Conservation (phyloP, 2,113 vertebrate genomes). For the Mystacornis crossleyi region DNA sequence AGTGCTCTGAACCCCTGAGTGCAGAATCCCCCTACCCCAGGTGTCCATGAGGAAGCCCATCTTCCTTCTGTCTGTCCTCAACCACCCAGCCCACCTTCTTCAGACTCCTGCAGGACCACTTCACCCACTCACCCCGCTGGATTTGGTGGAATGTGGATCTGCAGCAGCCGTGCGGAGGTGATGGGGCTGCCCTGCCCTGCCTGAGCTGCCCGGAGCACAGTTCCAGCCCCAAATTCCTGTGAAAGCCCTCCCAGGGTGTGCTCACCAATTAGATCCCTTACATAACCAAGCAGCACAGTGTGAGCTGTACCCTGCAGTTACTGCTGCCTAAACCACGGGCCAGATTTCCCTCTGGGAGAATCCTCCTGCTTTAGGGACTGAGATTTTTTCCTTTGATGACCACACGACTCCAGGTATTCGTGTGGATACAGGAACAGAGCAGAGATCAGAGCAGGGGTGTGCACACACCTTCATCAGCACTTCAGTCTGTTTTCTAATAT, state of each 20-base stretch:
- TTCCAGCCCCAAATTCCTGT: background rate
- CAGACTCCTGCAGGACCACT: background rate
- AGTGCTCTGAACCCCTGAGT: background rate
- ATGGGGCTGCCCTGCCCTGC: background rate
- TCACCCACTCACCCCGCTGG: fast-evolving
- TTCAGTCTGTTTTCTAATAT: background rate
- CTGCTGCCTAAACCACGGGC: fast-evolving
- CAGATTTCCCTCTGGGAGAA: background rate
- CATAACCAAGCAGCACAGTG: background rate
- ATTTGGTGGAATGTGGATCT: fast-evolving
- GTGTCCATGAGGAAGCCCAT: fast-evolving
- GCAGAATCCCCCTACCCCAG: background rate
- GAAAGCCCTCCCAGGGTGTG: background rate
- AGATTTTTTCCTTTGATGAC: background rate
- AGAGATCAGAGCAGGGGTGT: background rate
- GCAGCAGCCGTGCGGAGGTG: background rate
- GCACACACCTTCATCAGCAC: background rate
- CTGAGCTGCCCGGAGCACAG: background rate
- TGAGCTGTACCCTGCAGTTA: background rate
- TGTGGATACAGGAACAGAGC: background rate
- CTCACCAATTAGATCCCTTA: background rate
- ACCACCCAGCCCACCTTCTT: background rate
- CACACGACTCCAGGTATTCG: background rate
- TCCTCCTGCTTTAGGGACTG: background rate
- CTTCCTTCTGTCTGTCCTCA: background rate